Conservation (phyloP, 2,888 invertebrate genomes). For the Timandra comae region DNA sequence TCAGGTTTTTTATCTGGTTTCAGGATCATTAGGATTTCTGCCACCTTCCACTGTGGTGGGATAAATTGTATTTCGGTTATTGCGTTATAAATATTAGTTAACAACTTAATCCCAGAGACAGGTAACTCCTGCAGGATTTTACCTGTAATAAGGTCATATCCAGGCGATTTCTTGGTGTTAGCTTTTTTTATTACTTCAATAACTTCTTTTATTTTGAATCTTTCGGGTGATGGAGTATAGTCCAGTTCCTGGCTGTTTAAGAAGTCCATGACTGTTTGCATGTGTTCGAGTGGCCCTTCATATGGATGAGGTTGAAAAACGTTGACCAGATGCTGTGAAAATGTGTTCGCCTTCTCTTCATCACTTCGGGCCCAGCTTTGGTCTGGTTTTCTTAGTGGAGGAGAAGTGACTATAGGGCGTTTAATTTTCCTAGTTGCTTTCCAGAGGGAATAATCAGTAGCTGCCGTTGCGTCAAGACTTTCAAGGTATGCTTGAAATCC, state of each 20-base stretch:
- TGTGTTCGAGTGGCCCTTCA: slow-evolving; percentile 1
- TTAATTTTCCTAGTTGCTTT: slow-evolving; percentile 17
- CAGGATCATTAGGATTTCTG: slow-evolving; percentile 5
- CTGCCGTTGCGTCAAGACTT: slow-evolving; percentile 8
- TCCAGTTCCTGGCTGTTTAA: slow-evolving; percentile 2
- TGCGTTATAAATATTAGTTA: slow-evolving; percentile 3
- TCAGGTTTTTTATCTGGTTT: slow-evolving; percentile 7
- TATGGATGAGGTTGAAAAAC: slow-evolving; percentile 10
- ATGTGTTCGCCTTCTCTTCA: slow-evolving; percentile 8
- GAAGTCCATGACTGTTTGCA: background rate
- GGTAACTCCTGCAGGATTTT: slow-evolving; percentile 6
- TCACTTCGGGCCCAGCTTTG: slow-evolving; percentile 10
- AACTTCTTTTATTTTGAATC: background rate
- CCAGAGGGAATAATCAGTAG: slow-evolving; percentile 18
- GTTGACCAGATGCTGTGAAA: slow-evolving; percentile 8
- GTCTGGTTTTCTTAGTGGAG: slow-evolving; percentile 8
- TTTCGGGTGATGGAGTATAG: background rate
- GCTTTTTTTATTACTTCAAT: background rate
- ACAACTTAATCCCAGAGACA: background rate
- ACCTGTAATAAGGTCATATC: slow-evolving; percentile 9
- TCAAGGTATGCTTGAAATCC: slow-evolving; percentile 1
- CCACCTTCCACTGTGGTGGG: slow-evolving; percentile 7
- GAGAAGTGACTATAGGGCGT: slow-evolving; percentile 3
- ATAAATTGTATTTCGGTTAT: slow-evolving; percentile 1
- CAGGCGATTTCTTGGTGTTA: slow-evolving; percentile 7